phyloP scores from a whole-genome alignment of 2,797 vertebrate species.

The Siniperca scherzeri region DNA sequence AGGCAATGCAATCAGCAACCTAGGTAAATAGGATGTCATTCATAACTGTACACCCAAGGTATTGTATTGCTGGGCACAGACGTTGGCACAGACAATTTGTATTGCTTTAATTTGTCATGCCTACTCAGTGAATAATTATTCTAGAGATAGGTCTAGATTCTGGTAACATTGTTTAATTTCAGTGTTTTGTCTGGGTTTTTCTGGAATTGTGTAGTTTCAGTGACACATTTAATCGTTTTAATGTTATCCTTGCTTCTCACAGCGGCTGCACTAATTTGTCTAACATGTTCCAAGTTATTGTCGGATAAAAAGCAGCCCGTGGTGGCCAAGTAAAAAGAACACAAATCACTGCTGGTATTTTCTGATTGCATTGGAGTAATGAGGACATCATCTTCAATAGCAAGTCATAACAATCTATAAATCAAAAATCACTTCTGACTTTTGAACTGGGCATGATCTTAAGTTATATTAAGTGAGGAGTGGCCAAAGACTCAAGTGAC shows the following conservation, averaged over 20 bases:
- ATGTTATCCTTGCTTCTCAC: conserved; percentile 2
- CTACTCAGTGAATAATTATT: background rate
- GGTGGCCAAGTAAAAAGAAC: conserved; percentile 4
- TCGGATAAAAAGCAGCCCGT: conserved; percentile 11
- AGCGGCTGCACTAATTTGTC: conserved; percentile 7
- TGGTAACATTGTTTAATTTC: conserved; percentile 10
- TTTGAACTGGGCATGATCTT: conserved; percentile 38
- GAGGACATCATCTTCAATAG: conserved; percentile 31
- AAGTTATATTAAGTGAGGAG: conserved; percentile 45
- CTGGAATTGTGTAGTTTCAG: conserved; percentile 21
- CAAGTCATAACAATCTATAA: conserved; percentile 25
- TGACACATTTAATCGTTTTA: conserved; percentile 26
- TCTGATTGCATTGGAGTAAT: conserved; percentile 20
- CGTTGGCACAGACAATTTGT: conserved; percentile 27
- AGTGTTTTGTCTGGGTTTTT: conserved; percentile 16
- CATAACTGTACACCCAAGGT: conserved; percentile 6
- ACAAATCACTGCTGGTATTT: conserved; percentile 18
- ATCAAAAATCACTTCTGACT: conserved; percentile 49
- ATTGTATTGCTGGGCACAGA: conserved; percentile 23
- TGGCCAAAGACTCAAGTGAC: conserved; percentile 50
- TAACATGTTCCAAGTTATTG: conserved; percentile 18
- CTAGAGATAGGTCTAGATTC: background rate
- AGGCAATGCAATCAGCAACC: conserved; percentile 46
- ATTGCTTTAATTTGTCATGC: background rate
- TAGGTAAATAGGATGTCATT: conserved; percentile 46